These are phyloP conservation scores for Laterallus jamaicensis DNA, from an alignment of 2,113 vertebrate species.

Conservation along the genomic window DNA sequence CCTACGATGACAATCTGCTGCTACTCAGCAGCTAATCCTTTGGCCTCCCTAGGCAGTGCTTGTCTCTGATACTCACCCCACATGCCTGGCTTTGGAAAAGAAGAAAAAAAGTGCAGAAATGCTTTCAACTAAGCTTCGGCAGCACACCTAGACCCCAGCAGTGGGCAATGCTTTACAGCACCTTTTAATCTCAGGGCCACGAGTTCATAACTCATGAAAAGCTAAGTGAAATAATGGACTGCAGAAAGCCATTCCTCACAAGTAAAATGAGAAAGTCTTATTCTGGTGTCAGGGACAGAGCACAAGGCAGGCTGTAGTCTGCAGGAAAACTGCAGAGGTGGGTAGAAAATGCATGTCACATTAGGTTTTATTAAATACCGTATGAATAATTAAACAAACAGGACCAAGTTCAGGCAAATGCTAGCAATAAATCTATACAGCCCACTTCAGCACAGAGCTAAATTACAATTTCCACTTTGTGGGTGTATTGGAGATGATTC, in stretches of 20 bases:
- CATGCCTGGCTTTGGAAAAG: neutral
- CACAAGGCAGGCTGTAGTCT: neutral
- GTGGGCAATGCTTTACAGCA: neutral
- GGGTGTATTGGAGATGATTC: neutral
- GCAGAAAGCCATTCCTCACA: neutral
- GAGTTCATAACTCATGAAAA: neutral
- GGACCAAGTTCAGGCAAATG: neutral
- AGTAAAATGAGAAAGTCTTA: neutral
- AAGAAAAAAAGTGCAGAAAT: neutral
- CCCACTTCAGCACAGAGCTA: neutral
- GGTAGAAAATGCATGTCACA: neutral
- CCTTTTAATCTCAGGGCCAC: neutral
- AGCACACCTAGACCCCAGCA: neutral
- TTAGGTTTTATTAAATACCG: neutral
- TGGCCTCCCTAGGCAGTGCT: neutral
- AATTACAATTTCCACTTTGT: neutral
- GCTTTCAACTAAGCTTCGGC: neutral
- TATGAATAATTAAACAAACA: neutral
- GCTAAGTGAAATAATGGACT: neutral
- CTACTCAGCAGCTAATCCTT: neutral
- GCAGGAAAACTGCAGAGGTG: neutral
- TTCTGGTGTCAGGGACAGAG: neutral
- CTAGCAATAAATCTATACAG: neutral
- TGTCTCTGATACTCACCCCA: neutral
- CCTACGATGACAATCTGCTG: neutral